Percentiles rank a stretch among this genome's conserved stretches.
phyloP scores from a whole-genome alignment of 2,113 vertebrate genomes.

The Dicerorhinus sumatrensis region DNA sequence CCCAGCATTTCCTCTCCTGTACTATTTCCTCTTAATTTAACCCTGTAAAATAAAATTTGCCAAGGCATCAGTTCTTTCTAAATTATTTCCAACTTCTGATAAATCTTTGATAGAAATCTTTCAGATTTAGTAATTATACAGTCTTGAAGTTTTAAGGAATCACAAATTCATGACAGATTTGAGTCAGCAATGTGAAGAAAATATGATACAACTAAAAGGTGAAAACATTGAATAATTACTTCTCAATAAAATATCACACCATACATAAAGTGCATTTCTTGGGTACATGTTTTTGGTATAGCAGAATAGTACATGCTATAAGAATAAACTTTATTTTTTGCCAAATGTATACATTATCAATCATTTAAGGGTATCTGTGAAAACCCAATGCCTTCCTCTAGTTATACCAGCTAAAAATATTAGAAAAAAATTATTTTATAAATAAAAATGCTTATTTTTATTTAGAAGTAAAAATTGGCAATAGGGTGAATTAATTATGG shows the following conservation, averaged over 20 bases:
- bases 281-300: background rate
- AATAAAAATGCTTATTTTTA: background rate
- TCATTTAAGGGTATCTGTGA: background rate
- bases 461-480: background rate
- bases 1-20: background rate
- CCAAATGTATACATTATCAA: background rate
- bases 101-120: background rate
- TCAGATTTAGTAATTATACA: background rate
- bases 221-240: background rate
- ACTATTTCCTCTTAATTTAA: background rate
- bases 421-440: background rate
- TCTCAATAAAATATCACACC: background rate
- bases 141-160: background rate
- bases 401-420: background rate
- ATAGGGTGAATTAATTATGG: background rate
- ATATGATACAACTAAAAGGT: background rate
- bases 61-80: background rate
- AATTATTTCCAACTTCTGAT: background rate
- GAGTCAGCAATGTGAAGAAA: background rate
- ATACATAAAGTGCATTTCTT: background rate
- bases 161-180: slow-evolving; percentile 8
- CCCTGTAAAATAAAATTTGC: background rate
- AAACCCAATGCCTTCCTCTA: background rate
- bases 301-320: background rate
- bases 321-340: background rate